Evolutionary conservation across 1,140 invertebrate genomes (phyloP), one percentile per base, ranked within the genome.

Genomic region (Hesperophylax magnus): DNA sequence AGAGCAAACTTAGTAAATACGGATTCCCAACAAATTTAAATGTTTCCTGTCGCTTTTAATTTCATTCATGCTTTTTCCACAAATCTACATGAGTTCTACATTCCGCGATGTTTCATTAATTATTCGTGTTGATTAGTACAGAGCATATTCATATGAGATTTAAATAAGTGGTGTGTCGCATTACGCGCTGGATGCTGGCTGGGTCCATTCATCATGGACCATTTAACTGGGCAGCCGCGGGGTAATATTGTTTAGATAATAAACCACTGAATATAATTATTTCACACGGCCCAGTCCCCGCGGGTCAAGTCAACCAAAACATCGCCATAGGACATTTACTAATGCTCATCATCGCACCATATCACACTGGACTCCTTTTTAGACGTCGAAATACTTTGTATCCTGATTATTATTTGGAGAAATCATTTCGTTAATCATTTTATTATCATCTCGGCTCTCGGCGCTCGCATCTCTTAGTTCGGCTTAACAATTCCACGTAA

Each of bases 241-340:
- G 74, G 17, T 58, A 76, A 60, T 60, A 61, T 39, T 76, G 74
- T 76, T 60, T 76, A 18, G 74, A 53, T 52, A 18, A 71, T 72
- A 53, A 54, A 72, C 69, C 69, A 61, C 74, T 9, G 56, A 61
- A 60, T 61, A 60, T 52, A 18, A 58, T 58, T 76, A 58, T 58
- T 76, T 76, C 74, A 76, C 74, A 76, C 74, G 74, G 52, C 74
- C 74, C 17, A 24, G 65, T 69, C 65, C 31, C 3, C 74, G 74
- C 54, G 74, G 74, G 74, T 76, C 74, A 76, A 76, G 74, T 76
- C 74, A 60, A 61, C 74, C 74, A 61, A 60, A 60, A 60, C 74
- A 58, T 76, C 74, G 34, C 74, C 54, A 74, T 58, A 17, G 47
- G 20, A 31, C 52, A 54, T 69, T 69, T n/a, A 65, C 63, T 27